These are phyloP conservation scores for Montipora capricornis DNA, from an alignment of 64 coral and sea anemone species.

Conservation along the genomic window DNA sequence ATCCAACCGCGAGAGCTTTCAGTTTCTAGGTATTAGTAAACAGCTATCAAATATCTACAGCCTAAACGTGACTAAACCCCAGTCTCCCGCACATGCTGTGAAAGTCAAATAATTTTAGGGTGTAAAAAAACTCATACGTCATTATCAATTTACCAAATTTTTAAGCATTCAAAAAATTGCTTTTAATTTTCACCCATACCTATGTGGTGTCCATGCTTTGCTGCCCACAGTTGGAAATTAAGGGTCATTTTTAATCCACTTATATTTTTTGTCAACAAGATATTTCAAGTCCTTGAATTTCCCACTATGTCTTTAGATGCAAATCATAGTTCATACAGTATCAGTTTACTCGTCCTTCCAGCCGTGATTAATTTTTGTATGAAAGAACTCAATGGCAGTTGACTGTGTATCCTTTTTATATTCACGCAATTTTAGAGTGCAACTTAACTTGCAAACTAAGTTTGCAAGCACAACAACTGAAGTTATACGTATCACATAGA, in stretches of 20 bases:
- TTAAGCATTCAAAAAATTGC: background rate
- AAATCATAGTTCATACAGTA: background rate
- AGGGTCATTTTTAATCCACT: background rate
- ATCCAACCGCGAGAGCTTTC: background rate
- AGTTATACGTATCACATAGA: slow-evolving; percentile 10
- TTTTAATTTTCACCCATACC: background rate
- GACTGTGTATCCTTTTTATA: slow-evolving; percentile 12
- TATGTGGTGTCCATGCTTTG: slow-evolving; percentile 13
- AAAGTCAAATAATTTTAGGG: too few species aligned
- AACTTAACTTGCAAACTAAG: slow-evolving; percentile 14
- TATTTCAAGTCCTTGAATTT: slow-evolving; percentile 4
- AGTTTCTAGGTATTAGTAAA: slow-evolving; percentile 5
- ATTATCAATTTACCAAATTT: background rate
- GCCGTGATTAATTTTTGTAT: slow-evolving; percentile 2
- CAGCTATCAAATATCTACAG: slow-evolving; percentile 10
- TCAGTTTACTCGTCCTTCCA: background rate
- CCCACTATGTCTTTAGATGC: background rate
- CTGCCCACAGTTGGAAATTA: slow-evolving; percentile 12
- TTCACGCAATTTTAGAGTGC: slow-evolving; percentile 6
- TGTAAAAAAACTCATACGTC: background rate
- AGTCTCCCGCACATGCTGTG: too few species aligned
- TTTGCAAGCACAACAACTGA: background rate
- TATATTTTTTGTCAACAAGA: background rate
- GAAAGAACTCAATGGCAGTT: slow-evolving; percentile 1
- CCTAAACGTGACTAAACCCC: background rate